Evolutionary conservation across 2,888 invertebrate genomes (phyloP).

Genomic region (Acheta domesticus): DNA sequence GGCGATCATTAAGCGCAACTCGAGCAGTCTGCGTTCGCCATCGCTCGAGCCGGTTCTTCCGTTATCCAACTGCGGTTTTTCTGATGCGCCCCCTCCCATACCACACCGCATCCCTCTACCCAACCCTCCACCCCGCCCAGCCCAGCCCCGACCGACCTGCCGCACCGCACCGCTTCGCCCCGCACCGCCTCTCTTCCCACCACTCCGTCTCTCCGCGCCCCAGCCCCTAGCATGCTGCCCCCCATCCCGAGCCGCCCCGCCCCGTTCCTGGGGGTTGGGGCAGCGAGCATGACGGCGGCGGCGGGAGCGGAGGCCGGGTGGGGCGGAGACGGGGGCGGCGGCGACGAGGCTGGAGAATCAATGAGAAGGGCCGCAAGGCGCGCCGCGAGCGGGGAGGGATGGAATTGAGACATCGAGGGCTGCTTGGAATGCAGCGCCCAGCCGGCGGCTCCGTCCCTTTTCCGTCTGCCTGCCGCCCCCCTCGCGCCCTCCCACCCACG

Average conservation of each 20-base stretch:
- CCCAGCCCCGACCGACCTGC: too few species aligned
- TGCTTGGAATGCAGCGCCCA: neutral
- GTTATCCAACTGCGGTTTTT: conserved; percentile 18
- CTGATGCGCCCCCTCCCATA: neutral
- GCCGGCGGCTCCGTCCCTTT: neutral
- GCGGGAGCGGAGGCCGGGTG: too few species aligned
- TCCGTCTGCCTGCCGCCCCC: neutral
- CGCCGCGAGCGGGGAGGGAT: neutral
- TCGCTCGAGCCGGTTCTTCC: neutral
- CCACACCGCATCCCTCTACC: too few species aligned
- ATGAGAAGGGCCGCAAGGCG: neutral
- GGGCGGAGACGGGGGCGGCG: too few species aligned
- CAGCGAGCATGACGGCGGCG: too few species aligned
- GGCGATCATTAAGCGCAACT: conserved; percentile 1
- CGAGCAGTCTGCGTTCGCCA: neutral
- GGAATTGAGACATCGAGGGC: neutral
- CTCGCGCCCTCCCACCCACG: neutral
- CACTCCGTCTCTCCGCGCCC: too few species aligned
- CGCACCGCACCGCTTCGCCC: too few species aligned
- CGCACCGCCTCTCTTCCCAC: too few species aligned
- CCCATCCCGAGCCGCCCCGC: too few species aligned
- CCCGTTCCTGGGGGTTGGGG: too few species aligned
- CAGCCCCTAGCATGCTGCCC: too few species aligned
- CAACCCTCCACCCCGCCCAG: too few species aligned
- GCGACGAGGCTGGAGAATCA: neutral